Evolutionary conservation across 2,888 invertebrate genomes (phyloP).

Genomic region (Junonia oenone): DNA sequence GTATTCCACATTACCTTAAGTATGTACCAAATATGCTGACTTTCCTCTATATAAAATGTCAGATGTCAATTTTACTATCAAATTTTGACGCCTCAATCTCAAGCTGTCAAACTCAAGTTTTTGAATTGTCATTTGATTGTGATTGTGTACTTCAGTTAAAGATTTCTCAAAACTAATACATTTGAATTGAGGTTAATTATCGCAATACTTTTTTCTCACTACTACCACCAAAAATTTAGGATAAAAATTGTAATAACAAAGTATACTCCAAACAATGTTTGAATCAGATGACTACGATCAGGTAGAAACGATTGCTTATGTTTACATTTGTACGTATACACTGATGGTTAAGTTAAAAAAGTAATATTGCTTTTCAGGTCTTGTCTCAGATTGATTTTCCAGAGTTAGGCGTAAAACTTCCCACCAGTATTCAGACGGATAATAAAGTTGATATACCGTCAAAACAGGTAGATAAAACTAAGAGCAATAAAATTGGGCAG

Average conservation of each 20-base stretch:
- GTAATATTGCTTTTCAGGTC: slow-evolving; percentile 44
- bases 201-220: not conserved
- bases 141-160: too few relatives aligned
- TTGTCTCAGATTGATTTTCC: slow-evolving; percentile 65
- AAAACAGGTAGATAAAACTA: not conserved
- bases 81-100: too few relatives aligned
- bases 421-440: too few relatives aligned
- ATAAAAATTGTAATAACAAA: not conserved
- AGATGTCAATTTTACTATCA: too few relatives aligned
- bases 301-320: slow-evolving; percentile 41
- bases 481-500: not conserved
- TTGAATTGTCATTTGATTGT: not conserved
- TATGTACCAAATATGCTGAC: too few relatives aligned
- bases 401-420: slow-evolving; percentile 28
- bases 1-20: too few relatives aligned
- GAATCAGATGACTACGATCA: slow-evolving; percentile 72
- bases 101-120: too few relatives aligned
- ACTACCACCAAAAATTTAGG: too few relatives aligned
- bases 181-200: too few relatives aligned
- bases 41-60: too few relatives aligned
- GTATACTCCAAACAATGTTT: slow-evolving; percentile 50
- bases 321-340: not conserved
- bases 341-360: not conserved
- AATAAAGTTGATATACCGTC: too few relatives aligned
- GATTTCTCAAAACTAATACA: too few relatives aligned